phyloP scores from a whole-genome alignment of 1,140 invertebrate genomes.

The Patella vulgata region DNA sequence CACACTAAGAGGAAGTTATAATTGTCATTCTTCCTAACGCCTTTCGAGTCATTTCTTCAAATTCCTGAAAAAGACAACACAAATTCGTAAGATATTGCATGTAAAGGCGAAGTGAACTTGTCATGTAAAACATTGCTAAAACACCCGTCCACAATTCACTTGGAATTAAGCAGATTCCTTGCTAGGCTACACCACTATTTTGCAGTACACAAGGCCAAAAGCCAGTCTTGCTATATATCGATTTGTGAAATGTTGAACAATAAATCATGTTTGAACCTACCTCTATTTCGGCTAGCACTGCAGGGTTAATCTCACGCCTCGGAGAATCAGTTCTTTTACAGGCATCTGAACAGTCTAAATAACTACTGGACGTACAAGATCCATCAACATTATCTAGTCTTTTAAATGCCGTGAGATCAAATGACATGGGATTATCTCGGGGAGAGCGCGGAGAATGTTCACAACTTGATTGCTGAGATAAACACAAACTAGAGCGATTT shows the following conservation, averaged over 20 bases:
- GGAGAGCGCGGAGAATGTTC: slow-evolving; percentile 9
- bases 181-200: background rate
- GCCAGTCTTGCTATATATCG: background rate
- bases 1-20: too few species aligned
- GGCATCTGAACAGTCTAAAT: slow-evolving; percentile 11
- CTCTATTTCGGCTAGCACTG: slow-evolving; percentile 46
- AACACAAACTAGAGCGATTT: background rate
- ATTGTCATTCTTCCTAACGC: slow-evolving; percentile 6
- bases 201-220: background rate
- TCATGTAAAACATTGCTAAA: background rate
- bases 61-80: slow-evolving; percentile 20
- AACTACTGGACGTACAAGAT: slow-evolving; percentile 4
- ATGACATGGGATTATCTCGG: background rate
- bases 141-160: background rate
- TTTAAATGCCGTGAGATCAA: slow-evolving; percentile 9
- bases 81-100: background rate
- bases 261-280: slow-evolving; percentile 22
- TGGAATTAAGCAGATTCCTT: background rate
- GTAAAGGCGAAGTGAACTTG: background rate
- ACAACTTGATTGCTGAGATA: slow-evolving; percentile 1
- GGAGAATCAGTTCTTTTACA: slow-evolving; percentile 22
- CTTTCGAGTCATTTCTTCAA: slow-evolving; percentile 28
- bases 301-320: slow-evolving; percentile 37
- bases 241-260: background rate
- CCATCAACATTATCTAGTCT: slow-evolving; percentile 6